These are phyloP conservation scores for Neodiprion lecontei DNA, from an alignment of 1,140 invertebrate genomes.

Conservation along the genomic window DNA sequence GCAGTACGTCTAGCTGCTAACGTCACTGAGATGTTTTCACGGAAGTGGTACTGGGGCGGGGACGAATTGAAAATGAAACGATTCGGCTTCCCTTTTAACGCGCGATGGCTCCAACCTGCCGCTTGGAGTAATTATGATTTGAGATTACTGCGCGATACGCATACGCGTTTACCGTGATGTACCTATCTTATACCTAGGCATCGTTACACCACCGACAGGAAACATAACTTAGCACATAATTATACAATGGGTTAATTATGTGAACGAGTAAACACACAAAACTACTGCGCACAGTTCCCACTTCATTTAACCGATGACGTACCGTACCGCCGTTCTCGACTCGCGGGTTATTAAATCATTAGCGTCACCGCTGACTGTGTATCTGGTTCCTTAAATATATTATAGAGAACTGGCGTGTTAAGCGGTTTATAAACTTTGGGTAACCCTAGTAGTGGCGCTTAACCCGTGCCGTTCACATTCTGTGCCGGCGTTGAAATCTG, in stretches of 20 bases:
- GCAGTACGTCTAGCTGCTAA: background rate
- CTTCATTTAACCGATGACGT: constrained; percentile 14
- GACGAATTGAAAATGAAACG: too few species aligned
- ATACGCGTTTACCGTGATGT: too few species aligned
- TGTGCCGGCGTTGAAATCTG: too few species aligned
- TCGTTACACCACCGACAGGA: background rate
- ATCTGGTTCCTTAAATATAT: background rate
- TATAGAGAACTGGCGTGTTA: background rate
- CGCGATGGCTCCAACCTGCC: too few species aligned
- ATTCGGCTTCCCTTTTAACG: too few species aligned
- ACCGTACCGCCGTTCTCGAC: background rate
- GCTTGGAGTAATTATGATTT: too few species aligned
- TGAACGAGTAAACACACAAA: constrained; percentile 1
- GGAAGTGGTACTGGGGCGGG: too few species aligned
- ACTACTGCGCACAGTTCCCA: constrained; percentile 8
- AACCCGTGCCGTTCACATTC: too few species aligned
- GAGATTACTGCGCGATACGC: too few species aligned
- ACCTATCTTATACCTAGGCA: too few species aligned
- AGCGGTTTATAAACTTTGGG: background rate
- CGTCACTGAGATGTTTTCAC: too few species aligned
- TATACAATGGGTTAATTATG: constrained; percentile 8
- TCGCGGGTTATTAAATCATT: background rate
- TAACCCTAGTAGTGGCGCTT: background rate
- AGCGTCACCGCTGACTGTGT: background rate
- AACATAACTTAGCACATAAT: background rate